Conservation (phyloP, 2,888 invertebrate species). For the Andrena minutula region DNA sequence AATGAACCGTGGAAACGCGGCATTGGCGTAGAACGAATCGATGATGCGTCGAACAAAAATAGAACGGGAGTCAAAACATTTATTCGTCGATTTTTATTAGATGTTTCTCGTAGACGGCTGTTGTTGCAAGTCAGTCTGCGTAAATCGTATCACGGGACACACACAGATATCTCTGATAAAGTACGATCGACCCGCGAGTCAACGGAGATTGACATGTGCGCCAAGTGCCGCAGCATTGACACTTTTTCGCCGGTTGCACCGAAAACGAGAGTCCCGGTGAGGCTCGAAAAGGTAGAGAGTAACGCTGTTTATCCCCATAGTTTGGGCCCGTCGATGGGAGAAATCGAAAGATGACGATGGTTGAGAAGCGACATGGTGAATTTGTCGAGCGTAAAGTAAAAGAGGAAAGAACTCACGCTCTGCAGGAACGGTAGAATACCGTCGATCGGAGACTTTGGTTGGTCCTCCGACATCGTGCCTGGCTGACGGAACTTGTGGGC, state of each 20-base stretch:
- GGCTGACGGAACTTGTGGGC: slow-evolving; percentile 5
- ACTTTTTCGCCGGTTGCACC: slow-evolving; percentile 23
- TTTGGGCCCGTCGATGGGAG: neutral
- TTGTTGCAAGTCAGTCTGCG: neutral
- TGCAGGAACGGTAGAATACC: slow-evolving; percentile 92
- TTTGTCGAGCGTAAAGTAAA: no score
- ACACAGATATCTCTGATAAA: neutral
- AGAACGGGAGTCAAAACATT: slow-evolving; percentile 19
- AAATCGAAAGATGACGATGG: neutral
- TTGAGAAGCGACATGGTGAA: neutral
- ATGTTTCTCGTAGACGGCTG: neutral
- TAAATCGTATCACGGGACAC: neutral
- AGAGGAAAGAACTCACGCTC: slow-evolving; percentile 88
- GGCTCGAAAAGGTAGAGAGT: neutral
- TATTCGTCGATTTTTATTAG: neutral
- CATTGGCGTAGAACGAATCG: neutral
- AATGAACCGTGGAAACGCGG: neutral
- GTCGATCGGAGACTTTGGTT: slow-evolving; percentile 91
- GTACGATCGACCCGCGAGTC: neutral
- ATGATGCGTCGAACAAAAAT: slow-evolving; percentile 18
- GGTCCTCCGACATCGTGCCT: slow-evolving; percentile 87
- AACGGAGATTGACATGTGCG: slow-evolving; percentile 10
- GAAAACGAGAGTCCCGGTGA: slow-evolving; percentile 37
- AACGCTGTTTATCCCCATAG: neutral
- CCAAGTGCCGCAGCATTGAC: slow-evolving; percentile 15